Percentiles rank a stretch among this genome's conserved stretches.
These are phyloP conservation scores for Zaprionus lineosus DNA, from an alignment of 2,888 invertebrate species.

Conservation along the genomic window DNA sequence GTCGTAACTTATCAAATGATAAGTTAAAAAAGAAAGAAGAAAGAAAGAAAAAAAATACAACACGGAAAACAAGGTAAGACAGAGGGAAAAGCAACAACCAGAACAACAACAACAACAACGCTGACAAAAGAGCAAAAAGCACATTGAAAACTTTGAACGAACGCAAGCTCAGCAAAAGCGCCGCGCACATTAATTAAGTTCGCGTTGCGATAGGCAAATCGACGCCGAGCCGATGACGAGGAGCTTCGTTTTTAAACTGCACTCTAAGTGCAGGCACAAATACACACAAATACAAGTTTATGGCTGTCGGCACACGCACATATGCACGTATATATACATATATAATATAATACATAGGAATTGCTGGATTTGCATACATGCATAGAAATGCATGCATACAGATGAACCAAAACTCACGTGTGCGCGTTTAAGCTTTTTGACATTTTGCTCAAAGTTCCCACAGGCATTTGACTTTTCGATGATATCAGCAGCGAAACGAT, in stretches of 20 bases:
- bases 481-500: constrained; percentile 34
- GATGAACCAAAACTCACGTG: constrained; percentile 40
- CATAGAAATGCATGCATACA: not conserved
- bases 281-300: constrained; percentile 4
- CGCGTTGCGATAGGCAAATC: constrained; percentile 53
- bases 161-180: constrained; percentile 31
- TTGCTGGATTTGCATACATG: too few relatives aligned
- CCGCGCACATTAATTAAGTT: constrained; percentile 41
- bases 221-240: constrained; percentile 27
- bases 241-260: too few relatives aligned
- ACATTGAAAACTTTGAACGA: constrained; percentile 8
- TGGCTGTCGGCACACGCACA: not conserved
- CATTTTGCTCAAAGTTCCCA: constrained; percentile 42
- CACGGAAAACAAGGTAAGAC: not conserved
- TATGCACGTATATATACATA: not conserved
- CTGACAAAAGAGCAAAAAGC: not conserved
- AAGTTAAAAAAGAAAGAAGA: constrained; percentile 9
- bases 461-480: constrained; percentile 29
- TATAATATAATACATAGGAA: constrained; percentile 3
- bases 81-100: not conserved
- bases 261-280: not conserved
- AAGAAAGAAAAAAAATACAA: not conserved
- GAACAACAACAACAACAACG: not conserved
- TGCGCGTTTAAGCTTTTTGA: constrained; percentile 48
- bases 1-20: constrained; percentile 38